Evolutionary conservation across 2,888 invertebrate species (phyloP), one percentile per base, ranked within the genome.

Genomic region (Pseudeuparius sepicola): DNA sequence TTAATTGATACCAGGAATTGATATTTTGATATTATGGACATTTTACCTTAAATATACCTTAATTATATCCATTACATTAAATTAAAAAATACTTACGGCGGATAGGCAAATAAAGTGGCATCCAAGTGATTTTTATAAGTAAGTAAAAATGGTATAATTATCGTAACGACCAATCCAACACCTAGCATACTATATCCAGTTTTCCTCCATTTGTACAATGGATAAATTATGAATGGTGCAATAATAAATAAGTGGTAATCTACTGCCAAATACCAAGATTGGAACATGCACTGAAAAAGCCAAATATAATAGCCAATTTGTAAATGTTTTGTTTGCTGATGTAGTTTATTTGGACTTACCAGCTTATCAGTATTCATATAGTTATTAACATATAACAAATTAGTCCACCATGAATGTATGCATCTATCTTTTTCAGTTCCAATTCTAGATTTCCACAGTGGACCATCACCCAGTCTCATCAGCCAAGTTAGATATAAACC

Each of bases 401-500:
- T 82, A 0, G 75, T 57, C 82, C 82, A 83, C 81, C 82, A 82
- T 1, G 76, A 75, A 1, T 64, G 59, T 42, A 67, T 55, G 47
- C 83, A 83, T 36, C 78, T 63, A 29, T 75, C 68, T 43, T 70
- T 67, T 50, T 67, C 63, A 5, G 51, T 31, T n/a, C 59, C 57
- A 41, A 79, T 66, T 42, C 68, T 66, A 11, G 69, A 64, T 18
- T 73, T 65, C 86, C 85, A 86, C 28, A 84, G 61, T 0, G 85
- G 86, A 1, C 86, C 86, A 42, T 73, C 72, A 11, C 77, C 79
- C 14, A 81, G 58, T 52, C 74, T 71, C 3, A 73, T 68, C 31
- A 83, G 63, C 68, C 80, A 75, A 0, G 83, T 81, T 57, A 76
- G 73, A 56, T 82, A 81, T 49, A 84, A 73, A 12, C 75, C 68